phyloP scores from a whole-genome alignment of 2,888 invertebrate species.

The Athripsodes cinereus region DNA sequence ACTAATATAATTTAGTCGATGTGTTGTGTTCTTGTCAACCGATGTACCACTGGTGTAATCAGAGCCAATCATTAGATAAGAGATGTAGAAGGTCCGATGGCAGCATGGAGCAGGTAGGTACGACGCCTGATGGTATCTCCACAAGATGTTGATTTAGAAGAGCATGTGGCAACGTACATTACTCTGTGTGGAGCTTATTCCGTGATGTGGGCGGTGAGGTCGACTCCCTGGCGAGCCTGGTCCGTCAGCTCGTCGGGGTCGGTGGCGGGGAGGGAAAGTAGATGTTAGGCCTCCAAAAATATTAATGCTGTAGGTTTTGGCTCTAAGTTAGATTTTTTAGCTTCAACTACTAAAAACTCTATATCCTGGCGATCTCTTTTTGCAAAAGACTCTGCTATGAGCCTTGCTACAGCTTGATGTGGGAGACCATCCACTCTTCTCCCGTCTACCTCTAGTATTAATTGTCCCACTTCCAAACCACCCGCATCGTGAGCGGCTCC shows the following conservation, averaged over 20 bases:
- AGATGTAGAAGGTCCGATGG: background rate
- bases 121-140: conserved; percentile 17
- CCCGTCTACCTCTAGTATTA: conserved; percentile 89
- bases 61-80: background rate
- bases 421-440: conserved; percentile 71
- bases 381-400: conserved; percentile 91
- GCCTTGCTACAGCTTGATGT: conserved; percentile 85
- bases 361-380: conserved; percentile 84
- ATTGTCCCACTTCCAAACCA: conserved; percentile 88
- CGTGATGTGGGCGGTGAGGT: conserved; percentile 55
- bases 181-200: conserved; percentile 44
- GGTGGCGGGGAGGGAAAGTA: conserved; percentile 82
- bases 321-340: conserved; percentile 86
- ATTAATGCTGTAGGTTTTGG: conserved; percentile 87
- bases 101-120: conserved; percentile 22
- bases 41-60: background rate
- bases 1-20: too few species aligned
- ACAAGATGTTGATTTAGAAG: conserved; percentile 37
- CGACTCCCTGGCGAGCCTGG: conserved; percentile 55
- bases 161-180: conserved; percentile 55
- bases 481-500: conserved; percentile 92
- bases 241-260: conserved; percentile 64
- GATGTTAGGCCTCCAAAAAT: conserved; percentile 89
- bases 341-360: conserved; percentile 89
- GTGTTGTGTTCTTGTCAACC: too few species aligned